Evolutionary conservation across 30 jellyfish, hydroid and myxozoan genomes (phyloP), one percentile per base, ranked within the genome.

Genomic region (Phacellophora camtschatica): DNA sequence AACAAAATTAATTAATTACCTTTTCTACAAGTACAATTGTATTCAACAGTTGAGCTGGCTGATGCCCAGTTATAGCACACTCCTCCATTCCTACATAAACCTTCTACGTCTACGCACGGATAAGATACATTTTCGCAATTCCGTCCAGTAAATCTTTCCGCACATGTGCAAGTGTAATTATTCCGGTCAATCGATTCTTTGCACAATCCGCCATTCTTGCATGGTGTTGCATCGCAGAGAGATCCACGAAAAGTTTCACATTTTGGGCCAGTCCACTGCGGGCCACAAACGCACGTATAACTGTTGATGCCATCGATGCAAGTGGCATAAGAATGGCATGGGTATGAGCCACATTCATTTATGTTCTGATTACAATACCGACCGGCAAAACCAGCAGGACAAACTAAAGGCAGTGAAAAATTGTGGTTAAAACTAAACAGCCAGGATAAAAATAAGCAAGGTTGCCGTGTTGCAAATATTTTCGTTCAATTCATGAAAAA

Each of bases 311-410:
- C 81, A 57, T 88, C 95, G 1, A 88, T 45, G 50, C 97, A 88
- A 24, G 82, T 80, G 7, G 97, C 67, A 53, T 49, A 66, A 31
- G 82, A 72, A 48, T 88, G 97, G 39, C 97, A 88, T n/a, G 90
- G 97, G 66, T 83, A 59, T 49, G 90, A 74, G 24, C 70, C 85
- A 37, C 96, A 86, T 28, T 86, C 96, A 43, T 86, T 46, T 0
- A 86, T 86, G 66, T 86, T 67, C 8, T 34, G 33, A 15, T 75
- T 36, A 39, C 96, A 86, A 48, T 20, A 20, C 3, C 75, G 90
- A 30, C 96, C 96, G 39, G 92, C 71, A 55, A 65, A 86, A 41
- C 96, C 96, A 48, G 74, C 62, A 5, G 95, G 95, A 55, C 95
- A 84, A 3, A 62, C 95, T 84, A 58, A 11, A 84, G 53, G 16